Percentiles rank a stretch among this genome's conserved stretches.
These are phyloP conservation scores for Aselliscus stoliczkanus DNA, from an alignment of 2,797 vertebrate species.

Conservation along the genomic window DNA sequence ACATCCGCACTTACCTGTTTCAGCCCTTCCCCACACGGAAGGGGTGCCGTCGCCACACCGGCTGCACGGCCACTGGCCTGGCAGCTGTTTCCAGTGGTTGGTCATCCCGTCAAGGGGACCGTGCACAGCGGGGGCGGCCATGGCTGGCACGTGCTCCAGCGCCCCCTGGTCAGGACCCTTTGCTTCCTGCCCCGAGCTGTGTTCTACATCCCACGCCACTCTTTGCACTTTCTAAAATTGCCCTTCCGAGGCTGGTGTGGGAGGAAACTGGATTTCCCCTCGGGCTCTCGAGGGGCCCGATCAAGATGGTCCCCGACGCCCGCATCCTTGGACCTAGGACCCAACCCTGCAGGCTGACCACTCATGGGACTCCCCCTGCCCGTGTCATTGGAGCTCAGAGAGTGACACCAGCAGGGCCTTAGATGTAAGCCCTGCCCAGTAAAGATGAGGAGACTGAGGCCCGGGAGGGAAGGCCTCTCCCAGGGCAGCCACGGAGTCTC, in stretches of 20 bases:
- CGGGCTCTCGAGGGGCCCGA: neutral
- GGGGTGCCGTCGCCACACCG: fast-evolving
- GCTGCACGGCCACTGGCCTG: fast-evolving
- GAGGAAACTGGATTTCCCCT: neutral
- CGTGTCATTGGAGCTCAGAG: too few relatives aligned
- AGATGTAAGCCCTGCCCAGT: fast-evolving
- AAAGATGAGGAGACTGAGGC: neutral
- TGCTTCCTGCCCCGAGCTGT: fast-evolving
- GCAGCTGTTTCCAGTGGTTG: neutral
- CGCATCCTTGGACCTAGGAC: fast-evolving
- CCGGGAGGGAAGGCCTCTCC: neutral
- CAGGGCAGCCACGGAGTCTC: fast-evolving
- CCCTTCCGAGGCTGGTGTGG: fast-evolving
- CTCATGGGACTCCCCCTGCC: neutral
- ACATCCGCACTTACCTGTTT: fast-evolving
- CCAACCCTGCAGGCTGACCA: fast-evolving
- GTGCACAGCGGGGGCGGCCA: fast-evolving
- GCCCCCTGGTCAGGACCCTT: neutral
- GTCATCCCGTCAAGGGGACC: fast-evolving
- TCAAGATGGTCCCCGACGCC: fast-evolving
- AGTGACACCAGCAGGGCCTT: fast-evolving
- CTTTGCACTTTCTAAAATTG: fast-evolving
- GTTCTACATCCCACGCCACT: fast-evolving
- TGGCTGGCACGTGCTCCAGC: fast-evolving
- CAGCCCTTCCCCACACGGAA: neutral